phyloP scores from a whole-genome alignment of 2,113 vertebrate species.

The Epinephelus cyanopodus region DNA sequence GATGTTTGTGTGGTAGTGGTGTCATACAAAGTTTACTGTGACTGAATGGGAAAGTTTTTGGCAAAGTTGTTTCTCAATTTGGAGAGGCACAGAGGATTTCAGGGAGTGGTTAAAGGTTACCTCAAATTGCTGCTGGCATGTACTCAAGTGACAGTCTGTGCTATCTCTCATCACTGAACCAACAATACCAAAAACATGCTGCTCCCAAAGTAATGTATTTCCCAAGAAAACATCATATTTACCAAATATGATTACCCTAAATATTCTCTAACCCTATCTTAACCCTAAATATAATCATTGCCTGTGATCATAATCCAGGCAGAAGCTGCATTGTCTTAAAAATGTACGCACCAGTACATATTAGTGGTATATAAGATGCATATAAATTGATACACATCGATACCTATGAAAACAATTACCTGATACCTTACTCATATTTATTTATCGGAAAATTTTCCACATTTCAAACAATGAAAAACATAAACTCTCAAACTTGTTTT shows the following conservation, averaged over 20 bases:
- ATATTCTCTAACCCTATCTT: too few relatives aligned
- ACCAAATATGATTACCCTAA: too few relatives aligned
- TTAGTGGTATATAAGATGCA: not conserved
- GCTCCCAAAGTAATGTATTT: not conserved
- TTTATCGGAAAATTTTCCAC: conserved; percentile 22
- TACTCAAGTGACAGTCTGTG: conserved; percentile 16
- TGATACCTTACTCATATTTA: conserved; percentile 22
- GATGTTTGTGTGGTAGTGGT: not conserved
- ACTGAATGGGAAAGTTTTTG: not conserved
- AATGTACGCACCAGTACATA: not conserved
- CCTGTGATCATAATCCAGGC: not conserved
- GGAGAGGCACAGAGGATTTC: conserved; percentile 7
- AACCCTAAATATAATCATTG: not conserved
- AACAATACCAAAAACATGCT: not conserved
- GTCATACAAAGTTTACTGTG: not conserved
- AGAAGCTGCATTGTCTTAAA: not conserved
- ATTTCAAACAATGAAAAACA: not conserved
- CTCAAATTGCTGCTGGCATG: conserved; percentile 10
- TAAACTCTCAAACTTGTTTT: not conserved
- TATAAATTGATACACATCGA: not conserved
- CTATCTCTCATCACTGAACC: not conserved
- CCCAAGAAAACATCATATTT: not conserved
- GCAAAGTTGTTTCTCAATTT: conserved; percentile 6
- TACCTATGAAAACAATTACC: conserved; percentile 1
- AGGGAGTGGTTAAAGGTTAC: conserved; percentile 31